These are phyloP conservation scores for Hemithea aestivaria DNA, from an alignment of 2,888 invertebrate genomes.

Conservation along the genomic window DNA sequence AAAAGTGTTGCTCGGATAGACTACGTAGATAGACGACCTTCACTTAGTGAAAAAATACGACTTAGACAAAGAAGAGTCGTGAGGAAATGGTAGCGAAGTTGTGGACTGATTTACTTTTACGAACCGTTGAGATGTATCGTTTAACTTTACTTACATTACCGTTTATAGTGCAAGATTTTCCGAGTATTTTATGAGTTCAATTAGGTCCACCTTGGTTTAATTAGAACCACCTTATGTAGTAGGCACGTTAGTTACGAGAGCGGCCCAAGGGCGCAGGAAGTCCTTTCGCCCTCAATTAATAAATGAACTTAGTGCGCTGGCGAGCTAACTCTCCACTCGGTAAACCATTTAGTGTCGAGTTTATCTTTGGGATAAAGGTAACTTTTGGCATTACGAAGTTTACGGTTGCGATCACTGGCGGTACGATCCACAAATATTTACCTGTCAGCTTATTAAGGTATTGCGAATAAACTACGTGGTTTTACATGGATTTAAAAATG, in stretches of 20 bases:
- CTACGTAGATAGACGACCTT: no score
- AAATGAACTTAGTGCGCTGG: conserved; percentile 34
- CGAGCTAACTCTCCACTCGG: conserved; percentile 28
- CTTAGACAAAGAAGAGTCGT: no score
- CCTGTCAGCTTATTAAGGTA: conserved; percentile 17
- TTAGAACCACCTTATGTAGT: conserved; percentile 13
- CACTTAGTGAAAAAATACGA: no score
- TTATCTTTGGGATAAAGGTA: conserved; percentile 35
- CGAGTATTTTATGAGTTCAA: conserved; percentile 15
- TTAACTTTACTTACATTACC: no score
- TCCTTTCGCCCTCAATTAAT: conserved; percentile 34
- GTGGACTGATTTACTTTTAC: no score
- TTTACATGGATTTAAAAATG: no score
- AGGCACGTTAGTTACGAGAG: conserved; percentile 7
- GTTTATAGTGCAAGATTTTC: conserved; percentile 11
- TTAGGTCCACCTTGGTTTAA: conserved; percentile 17
- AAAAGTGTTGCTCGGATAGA: no score
- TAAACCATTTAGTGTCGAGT: conserved; percentile 35
- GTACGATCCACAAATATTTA: conserved; percentile 20
- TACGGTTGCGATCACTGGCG: conserved; percentile 18
- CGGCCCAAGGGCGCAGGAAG: conserved; percentile 26
- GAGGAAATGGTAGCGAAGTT: no score
- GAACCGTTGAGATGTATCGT: no score
- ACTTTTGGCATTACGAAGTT: conserved; percentile 27
- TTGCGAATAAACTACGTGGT: conserved; percentile 14